Evolutionary conservation across 2,888 invertebrate species (phyloP), one percentile per base, ranked within the genome.

Genomic region (Patella depressa): DNA sequence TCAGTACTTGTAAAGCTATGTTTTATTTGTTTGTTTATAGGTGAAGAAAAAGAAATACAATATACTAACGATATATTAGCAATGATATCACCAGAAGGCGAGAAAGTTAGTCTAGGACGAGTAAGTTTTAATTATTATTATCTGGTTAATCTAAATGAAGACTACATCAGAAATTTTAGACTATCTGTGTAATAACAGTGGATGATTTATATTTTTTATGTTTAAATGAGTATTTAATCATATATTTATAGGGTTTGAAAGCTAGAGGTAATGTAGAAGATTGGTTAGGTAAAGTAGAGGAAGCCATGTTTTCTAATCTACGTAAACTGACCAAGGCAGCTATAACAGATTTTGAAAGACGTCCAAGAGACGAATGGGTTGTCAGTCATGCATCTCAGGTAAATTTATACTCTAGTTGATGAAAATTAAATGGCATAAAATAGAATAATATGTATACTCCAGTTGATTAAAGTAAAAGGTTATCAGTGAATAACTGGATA

Each of bases 231-330:
- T 45, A 45, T 45, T 45, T 34, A 34, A 45, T 45, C 45, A 9
- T 9, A 59, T 53, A 24, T 17, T 71, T 78, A 0, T 80, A 90
- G 90, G 90, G 91, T 72, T 81, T 91, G 12, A 91, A 90, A 76
- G 90, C 91, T 0, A 81, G 97, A 76, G 97, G 97, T 0, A 96
- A 97, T 87, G 97, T 97, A 0, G 97, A 97, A 91, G 96, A 97
- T 87, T 97, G 97, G 97, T 92, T 97, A 12, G 95, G 96, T 2
- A 97, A 96, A 92, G 97, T 97, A 2, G 97, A 97, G 89, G 95
- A 96, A 75, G 95, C 95, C 0, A 97, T 97, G 97, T 96, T 97
- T 85, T 92, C 94, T 0, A 95, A 96, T 0, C 93, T 97, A 9
- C 95, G 95, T 83, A 94, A 94, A 80, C 94, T 94, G 79, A 96